Evolutionary conservation across 2,888 invertebrate genomes (phyloP).

Genomic region (Didymodactylos carnosus): DNA sequence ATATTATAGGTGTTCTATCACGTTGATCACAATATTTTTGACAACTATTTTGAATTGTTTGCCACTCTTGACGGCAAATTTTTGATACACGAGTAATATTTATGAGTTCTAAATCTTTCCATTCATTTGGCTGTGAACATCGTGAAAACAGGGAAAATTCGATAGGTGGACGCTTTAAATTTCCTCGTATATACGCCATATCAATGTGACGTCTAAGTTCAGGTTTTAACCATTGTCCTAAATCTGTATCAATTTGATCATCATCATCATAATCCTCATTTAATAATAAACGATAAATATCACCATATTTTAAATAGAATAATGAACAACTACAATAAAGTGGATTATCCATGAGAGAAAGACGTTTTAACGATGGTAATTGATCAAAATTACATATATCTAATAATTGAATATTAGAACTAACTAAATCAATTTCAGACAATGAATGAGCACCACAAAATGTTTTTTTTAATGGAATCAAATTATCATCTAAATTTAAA

Average conservation of each 20-base stretch:
- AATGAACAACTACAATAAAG: background rate
- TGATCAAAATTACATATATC: background rate
- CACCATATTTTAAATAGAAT: background rate
- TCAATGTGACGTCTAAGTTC: background rate
- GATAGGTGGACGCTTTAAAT: background rate
- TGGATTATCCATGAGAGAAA: background rate
- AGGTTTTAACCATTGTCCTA: background rate
- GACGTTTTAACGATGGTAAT: background rate
- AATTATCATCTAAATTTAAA: background rate
- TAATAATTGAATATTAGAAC: background rate
- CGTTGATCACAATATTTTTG: background rate
- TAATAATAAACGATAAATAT: background rate
- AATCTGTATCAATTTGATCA: background rate
- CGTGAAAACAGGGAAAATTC: background rate
- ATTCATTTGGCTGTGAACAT: background rate
- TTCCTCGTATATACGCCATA: background rate
- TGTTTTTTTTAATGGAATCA: background rate
- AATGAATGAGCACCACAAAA: background rate
- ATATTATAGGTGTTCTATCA: too few relatives aligned
- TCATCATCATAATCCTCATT: background rate
- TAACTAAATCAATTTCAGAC: background rate
- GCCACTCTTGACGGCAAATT: background rate
- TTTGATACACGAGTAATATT: background rate
- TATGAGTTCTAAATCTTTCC: background rate
- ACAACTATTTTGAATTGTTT: background rate